phyloP scores from a whole-genome alignment of 2,888 invertebrate genomes.

The Eumacrocentrus americanus region DNA sequence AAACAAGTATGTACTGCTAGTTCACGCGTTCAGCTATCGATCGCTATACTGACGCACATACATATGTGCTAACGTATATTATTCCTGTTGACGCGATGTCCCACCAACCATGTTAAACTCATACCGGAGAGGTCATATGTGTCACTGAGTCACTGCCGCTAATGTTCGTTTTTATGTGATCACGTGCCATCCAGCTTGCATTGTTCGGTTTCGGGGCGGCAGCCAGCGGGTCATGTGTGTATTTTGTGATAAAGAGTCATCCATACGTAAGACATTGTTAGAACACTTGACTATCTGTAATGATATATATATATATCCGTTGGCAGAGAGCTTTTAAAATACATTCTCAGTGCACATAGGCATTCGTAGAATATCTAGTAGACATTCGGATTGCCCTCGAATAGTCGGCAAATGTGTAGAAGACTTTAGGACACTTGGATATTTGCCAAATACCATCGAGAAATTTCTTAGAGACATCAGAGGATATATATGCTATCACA shows the following conservation, averaged over 20 bases:
- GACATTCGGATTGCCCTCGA: too few relatives aligned
- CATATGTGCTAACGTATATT: background rate
- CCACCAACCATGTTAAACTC: background rate
- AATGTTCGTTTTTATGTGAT: too few relatives aligned
- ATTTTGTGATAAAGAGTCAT: background rate
- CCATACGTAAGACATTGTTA: background rate
- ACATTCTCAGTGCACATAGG: background rate
- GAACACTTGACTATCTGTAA: slow-evolving; percentile 8
- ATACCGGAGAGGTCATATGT: background rate
- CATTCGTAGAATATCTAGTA: background rate
- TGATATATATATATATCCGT: slow-evolving; percentile 1
- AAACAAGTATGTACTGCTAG: background rate
- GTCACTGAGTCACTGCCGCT: too few relatives aligned
- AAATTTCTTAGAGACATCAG: background rate
- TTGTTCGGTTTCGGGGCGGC: too few relatives aligned
- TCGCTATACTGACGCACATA: background rate
- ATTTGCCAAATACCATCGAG: background rate
- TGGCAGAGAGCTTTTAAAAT: background rate
- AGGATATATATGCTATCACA: too few relatives aligned
- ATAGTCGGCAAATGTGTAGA: too few relatives aligned
- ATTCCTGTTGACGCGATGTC: background rate
- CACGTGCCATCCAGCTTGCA: too few relatives aligned
- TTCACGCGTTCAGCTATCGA: background rate
- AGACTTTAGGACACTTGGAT: too few relatives aligned
- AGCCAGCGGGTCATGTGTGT: too few relatives aligned